These are phyloP conservation scores for Sebastiscus tertius DNA, from an alignment of 2,797 vertebrate genomes.

Conservation along the genomic window DNA sequence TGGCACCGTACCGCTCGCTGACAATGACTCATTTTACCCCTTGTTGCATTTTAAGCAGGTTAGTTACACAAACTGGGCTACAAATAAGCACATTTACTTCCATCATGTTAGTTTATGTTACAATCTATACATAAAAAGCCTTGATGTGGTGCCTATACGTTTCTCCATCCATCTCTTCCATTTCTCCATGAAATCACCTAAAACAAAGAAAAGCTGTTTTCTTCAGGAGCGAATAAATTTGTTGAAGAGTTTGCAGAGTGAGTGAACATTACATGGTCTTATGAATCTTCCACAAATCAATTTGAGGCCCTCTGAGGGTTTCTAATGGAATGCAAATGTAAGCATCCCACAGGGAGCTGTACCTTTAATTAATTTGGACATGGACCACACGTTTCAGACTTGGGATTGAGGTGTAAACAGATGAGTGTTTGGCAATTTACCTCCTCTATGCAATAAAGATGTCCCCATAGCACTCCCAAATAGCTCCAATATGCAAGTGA, in stretches of 20 bases:
- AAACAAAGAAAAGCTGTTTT: background rate
- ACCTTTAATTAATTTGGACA: conserved; percentile 68
- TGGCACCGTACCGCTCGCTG: background rate
- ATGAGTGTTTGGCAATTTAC: conserved; percentile 53
- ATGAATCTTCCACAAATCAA: conserved; percentile 48
- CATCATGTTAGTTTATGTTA: background rate
- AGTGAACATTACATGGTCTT: conserved; percentile 34
- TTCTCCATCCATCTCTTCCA: background rate
- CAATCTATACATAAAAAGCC: background rate
- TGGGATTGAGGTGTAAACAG: conserved; percentile 55
- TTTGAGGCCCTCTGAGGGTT: conserved; percentile 26
- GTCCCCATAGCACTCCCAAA: conserved; percentile 59
- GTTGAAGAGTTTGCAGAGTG: background rate
- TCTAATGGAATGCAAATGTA: conserved; percentile 51
- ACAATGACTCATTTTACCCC: conserved; percentile 31
- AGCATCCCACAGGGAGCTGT: conserved; percentile 37
- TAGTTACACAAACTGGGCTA: background rate
- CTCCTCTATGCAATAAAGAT: conserved; percentile 70
- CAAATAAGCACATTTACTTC: background rate
- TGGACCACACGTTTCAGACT: conserved; percentile 51
- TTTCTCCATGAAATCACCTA: background rate
- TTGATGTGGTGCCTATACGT: background rate
- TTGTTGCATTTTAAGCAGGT: conserved; percentile 42
- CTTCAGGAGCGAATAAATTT: background rate
- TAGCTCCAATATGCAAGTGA: conserved; percentile 68